Evolutionary conservation across 2,797 vertebrate genomes (phyloP).

Genomic region (Pseudochirops cupreus): DNA sequence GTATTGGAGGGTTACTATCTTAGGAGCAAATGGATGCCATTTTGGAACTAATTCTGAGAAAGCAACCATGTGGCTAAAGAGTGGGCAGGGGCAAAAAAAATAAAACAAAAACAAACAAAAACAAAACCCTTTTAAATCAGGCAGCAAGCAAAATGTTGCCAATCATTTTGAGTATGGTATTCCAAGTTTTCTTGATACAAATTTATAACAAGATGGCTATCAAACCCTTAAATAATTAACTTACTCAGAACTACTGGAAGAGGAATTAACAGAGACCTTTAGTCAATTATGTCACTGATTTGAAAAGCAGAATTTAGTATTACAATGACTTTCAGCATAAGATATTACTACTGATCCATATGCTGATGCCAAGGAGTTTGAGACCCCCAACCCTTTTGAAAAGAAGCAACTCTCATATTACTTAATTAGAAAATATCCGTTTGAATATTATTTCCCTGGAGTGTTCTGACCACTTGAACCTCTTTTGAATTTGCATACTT

Average conservation of each 20-base stretch:
- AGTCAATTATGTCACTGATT: conserved; percentile 27
- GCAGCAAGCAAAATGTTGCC: neutral
- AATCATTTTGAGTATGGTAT: neutral
- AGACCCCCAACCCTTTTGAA: neutral
- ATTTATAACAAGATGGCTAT: conserved; percentile 16
- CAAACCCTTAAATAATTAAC: conserved; percentile 6
- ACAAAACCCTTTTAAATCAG: neutral
- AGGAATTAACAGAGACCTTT: neutral
- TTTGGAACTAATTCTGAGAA: neutral
- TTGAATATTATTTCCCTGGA: conserved; percentile 26
- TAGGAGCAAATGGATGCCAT: neutral
- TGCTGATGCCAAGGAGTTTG: conserved; percentile 10
- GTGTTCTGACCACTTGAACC: neutral
- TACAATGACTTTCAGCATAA: conserved; percentile 28
- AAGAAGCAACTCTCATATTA: neutral
- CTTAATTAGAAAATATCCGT: conserved; percentile 36
- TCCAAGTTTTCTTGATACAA: neutral
- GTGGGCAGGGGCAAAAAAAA: neutral
- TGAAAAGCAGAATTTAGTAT: conserved; percentile 33
- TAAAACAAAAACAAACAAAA: too few relatives aligned
- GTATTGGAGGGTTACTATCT: neutral
- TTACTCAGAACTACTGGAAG: neutral
- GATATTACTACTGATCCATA: neutral
- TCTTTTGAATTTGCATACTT: conserved; percentile 27
- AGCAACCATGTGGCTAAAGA: neutral